A percentile compares a stretch with the other conserved stretches of the same genome.
phyloP scores from a whole-genome alignment of 2,113 vertebrate genomes.

The Oreochromis niloticus region DNA sequence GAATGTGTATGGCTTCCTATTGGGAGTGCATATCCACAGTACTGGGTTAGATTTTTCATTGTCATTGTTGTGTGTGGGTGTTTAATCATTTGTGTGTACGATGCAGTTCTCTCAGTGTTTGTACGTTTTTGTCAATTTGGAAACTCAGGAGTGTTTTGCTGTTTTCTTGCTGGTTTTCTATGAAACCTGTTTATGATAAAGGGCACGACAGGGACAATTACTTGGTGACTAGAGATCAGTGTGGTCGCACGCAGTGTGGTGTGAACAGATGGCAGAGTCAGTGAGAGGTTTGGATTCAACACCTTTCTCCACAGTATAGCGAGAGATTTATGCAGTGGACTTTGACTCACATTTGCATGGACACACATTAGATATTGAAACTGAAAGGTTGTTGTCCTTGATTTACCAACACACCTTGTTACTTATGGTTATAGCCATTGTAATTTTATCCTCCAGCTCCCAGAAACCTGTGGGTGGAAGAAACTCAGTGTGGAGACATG shows the following conservation, averaged over 20 bases:
- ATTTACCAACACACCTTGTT: background rate
- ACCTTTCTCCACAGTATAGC: background rate
- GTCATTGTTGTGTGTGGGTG: background rate
- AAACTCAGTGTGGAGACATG: background rate
- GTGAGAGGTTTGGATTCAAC: slow-evolving; percentile 15
- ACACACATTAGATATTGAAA: background rate
- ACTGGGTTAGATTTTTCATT: background rate
- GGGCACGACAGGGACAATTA: background rate
- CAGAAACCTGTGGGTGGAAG: background rate
- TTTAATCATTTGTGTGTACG: background rate
- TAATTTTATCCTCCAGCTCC: background rate
- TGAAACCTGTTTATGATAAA: background rate
- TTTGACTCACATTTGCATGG: background rate
- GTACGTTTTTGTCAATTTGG: background rate
- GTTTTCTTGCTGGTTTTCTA: background rate
- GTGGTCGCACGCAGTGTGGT: background rate
- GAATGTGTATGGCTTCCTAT: background rate
- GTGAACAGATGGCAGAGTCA: slow-evolving; percentile 40
- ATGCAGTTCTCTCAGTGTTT: background rate
- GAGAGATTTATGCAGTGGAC: background rate
- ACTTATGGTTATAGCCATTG: background rate
- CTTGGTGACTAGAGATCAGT: slow-evolving; percentile 20
- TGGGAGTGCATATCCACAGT: background rate
- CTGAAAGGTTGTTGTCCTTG: background rate
- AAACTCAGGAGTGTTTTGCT: background rate